Evolutionary conservation across 1,140 invertebrate species (phyloP).

Genomic region (Olivierus martensii): DNA sequence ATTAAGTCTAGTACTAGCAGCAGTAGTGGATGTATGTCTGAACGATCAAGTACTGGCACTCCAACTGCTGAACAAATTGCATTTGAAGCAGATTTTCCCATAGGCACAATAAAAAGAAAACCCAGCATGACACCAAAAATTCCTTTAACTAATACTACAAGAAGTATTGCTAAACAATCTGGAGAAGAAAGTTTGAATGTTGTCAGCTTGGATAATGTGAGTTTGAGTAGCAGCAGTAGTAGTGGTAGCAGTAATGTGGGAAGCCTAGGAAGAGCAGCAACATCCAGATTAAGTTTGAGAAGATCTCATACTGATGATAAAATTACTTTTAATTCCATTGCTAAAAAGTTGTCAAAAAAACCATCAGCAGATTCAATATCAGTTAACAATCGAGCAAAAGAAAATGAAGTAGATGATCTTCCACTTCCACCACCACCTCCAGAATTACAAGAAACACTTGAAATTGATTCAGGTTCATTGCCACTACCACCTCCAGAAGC

Average conservation of each 20-base stretch:
- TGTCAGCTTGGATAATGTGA: neutral
- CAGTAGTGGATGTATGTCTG: constrained; percentile 25
- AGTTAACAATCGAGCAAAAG: neutral
- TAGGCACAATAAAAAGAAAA: constrained; percentile 28
- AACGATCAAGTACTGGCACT: constrained; percentile 32
- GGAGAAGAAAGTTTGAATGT: constrained; percentile 9
- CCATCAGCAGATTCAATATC: constrained; percentile 9
- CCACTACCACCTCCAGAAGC: constrained; percentile 40
- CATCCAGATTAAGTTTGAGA: constrained; percentile 21
- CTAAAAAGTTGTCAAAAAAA: constrained; percentile 36
- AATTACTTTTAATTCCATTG: constrained; percentile 17
- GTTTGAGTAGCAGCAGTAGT: constrained; percentile 6
- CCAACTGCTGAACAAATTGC: constrained; percentile 19
- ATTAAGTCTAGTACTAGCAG: constrained; percentile 20
- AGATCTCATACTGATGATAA: constrained; percentile 27
- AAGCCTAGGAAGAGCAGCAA: constrained; percentile 13
- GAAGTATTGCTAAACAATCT: constrained; percentile 39
- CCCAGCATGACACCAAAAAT: constrained; percentile 40
- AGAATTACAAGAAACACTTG: constrained; percentile 3
- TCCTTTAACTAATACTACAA: constrained; percentile 75
- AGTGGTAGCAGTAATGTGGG: constrained; percentile 14
- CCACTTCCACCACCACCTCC: constrained; percentile 28
- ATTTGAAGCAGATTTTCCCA: constrained; percentile 54
- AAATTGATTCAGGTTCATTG: constrained; percentile 26
- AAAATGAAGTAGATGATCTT: constrained; percentile 19